phyloP scores from a whole-genome alignment of 2,797 vertebrate genomes.

The Caiman crocodilus region DNA sequence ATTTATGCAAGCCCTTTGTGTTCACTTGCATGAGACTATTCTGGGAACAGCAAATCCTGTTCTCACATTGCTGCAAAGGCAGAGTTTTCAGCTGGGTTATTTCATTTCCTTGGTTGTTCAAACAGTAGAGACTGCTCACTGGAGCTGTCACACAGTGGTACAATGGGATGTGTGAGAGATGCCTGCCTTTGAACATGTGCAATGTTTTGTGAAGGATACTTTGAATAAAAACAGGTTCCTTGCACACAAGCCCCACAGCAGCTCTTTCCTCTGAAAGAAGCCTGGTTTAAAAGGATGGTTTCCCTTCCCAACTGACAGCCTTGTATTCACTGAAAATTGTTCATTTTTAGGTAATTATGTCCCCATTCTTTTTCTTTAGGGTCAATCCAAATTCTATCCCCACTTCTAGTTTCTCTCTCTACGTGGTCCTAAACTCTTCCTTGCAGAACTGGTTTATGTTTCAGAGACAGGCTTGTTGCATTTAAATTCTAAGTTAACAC shows the following conservation, averaged over 20 bases:
- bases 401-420: neutral
- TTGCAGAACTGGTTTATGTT: neutral
- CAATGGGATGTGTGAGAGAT: neutral
- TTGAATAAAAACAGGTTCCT: neutral
- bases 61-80: neutral
- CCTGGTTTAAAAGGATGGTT: fast-evolving
- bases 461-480: neutral
- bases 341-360: neutral
- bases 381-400: neutral
- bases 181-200: neutral
- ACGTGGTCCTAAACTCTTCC: neutral
- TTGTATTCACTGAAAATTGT: neutral
- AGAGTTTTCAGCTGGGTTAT: neutral
- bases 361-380: fast-evolving
- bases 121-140: neutral
- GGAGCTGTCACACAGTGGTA: no score
- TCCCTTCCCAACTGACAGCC: neutral
- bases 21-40: neutral
- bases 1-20: neutral
- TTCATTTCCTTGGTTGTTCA: neutral
- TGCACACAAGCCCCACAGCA: neutral
- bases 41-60: neutral
- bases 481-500: fast-evolving
- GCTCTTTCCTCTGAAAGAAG: neutral
- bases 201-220: neutral